phyloP scores from a whole-genome alignment of 2,113 vertebrate genomes.

The Sturnira hondurensis region DNA sequence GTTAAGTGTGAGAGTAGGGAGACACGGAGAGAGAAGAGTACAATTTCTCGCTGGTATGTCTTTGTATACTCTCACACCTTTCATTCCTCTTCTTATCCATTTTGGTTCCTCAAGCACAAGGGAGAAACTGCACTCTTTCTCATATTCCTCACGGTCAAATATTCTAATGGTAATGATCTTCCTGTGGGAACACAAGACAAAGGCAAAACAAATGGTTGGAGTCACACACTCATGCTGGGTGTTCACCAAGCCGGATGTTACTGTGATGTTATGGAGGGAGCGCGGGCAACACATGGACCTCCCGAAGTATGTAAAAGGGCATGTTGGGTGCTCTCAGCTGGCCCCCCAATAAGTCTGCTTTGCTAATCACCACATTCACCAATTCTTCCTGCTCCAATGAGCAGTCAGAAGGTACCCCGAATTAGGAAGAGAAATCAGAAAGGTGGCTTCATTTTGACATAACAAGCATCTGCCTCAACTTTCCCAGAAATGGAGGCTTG shows the following conservation, averaged over 20 bases:
- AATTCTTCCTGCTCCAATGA: background rate
- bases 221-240: constrained; percentile 82
- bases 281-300: constrained; percentile 79
- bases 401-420: background rate
- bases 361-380: background rate
- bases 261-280: constrained; percentile 82
- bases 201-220: constrained; percentile 90
- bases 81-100: constrained; percentile 93
- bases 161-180: constrained; percentile 93
- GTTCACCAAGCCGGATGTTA: constrained; percentile 75
- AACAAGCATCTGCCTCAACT: background rate
- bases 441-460: background rate
- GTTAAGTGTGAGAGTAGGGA: constrained; percentile 86
- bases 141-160: constrained; percentile 94
- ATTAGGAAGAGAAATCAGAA: background rate
- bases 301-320: constrained; percentile 73
- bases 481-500: background rate
- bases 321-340: constrained; percentile 19
- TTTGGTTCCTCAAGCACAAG: constrained; percentile 93
- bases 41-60: constrained; percentile 83
- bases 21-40: constrained; percentile 83
- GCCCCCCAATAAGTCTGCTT: background rate
- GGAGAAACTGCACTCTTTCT: constrained; percentile 95
- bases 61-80: constrained; percentile 94
- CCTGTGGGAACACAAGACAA: constrained; percentile 95